Conservation (phyloP, 2,797 vertebrate genomes). For the Hippocampus kuda region DNA sequence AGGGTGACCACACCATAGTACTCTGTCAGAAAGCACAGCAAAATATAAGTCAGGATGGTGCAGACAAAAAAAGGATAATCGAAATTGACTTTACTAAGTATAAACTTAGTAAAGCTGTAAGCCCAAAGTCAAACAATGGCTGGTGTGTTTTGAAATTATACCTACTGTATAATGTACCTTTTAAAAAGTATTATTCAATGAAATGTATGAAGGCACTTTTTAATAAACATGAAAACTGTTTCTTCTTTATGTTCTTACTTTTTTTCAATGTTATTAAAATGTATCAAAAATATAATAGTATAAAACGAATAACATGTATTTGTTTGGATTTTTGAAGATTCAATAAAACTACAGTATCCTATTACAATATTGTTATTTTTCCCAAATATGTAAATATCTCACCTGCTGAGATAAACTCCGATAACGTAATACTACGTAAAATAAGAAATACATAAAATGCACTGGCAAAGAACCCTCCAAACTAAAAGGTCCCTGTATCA, state of each 20-base stretch:
- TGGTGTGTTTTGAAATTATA: not conserved
- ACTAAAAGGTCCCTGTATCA: too few species aligned
- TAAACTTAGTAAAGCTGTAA: not conserved
- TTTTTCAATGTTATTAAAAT: too few species aligned
- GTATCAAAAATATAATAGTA: not conserved
- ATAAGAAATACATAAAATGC: too few species aligned
- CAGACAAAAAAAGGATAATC: not conserved
- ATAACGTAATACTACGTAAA: not conserved
- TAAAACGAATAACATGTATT: not conserved
- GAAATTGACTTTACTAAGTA: not conserved
- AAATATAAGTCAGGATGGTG: not conserved
- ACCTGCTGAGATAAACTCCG: too few species aligned
- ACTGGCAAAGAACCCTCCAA: too few species aligned
- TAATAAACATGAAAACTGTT: not conserved
- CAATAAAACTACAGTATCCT: not conserved
- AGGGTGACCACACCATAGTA: slow-evolving; percentile 76
- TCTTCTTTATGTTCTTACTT: too few species aligned
- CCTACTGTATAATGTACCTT: not conserved
- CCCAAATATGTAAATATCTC: not conserved
- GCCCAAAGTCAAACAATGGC: too few species aligned
- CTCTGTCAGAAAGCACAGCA: slow-evolving; percentile 51
- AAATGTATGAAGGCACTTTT: not conserved
- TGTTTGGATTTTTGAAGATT: not conserved
- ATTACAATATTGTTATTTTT: not conserved
- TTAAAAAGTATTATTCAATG: not conserved